Evolutionary conservation across 1,140 invertebrate genomes (phyloP), one percentile per base, ranked within the genome.

Genomic region (Aphelinus certus): DNA sequence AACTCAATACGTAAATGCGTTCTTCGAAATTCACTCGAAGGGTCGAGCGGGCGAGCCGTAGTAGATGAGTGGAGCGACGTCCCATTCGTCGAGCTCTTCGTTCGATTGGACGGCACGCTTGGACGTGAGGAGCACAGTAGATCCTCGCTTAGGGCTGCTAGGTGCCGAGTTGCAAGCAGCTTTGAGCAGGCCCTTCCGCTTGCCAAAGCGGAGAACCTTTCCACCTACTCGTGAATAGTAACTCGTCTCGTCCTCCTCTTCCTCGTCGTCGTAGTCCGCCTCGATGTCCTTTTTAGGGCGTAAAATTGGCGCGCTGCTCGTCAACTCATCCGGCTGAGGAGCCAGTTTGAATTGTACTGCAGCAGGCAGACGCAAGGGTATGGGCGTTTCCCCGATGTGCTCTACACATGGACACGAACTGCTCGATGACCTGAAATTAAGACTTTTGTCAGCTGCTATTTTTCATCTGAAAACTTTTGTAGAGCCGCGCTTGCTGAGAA

Each of bases 381-480:
- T 1, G 0, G 46, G 1, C 7, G 62, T 4, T 46, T 75, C 67
- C 10, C 73, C 73, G 1, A 75, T 75, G 47, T 75, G 73, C 80
- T 92, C 90, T 2, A 92, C 91, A 79, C 90, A 91, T 0, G 91
- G 91, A 77, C 91, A 92, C 0, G 91, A 92, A 51, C 88, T 90
- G 73, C 89, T 90, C 1, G 89, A 89, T 0, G 88, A 87, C 66
- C 85, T 83, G 62, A 46, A 45, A 9, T 53, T 6, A 4, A 9
- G 9, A 53, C 4, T 53, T 53, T 53, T 6, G 51, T 6, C 51
- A 53, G 9, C 4, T 53, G 51, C 51, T 6, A 53, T 53, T 53
- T 53, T 53, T 53, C 9, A 53, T 26, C 26, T 26, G 26, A 26
- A 26, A 26, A 26, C 26, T 26, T 26, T 9, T 53, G 51, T 53